A percentile compares a stretch with the other conserved stretches of the same genome.
phyloP scores from a whole-genome alignment of 1,140 invertebrate species.

The Popillia japonica region DNA sequence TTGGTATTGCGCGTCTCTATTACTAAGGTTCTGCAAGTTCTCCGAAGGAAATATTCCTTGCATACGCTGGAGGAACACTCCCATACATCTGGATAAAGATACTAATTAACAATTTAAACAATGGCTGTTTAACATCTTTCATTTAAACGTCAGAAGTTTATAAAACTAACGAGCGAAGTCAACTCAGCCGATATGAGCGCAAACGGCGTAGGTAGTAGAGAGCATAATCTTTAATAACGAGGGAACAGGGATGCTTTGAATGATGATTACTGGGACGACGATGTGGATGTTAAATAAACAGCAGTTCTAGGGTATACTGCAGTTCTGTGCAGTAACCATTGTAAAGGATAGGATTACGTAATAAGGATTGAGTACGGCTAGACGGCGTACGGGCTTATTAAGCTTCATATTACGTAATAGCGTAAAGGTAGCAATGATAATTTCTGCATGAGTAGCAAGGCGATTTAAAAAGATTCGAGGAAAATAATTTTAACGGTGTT shows the following conservation, averaged over 20 bases:
- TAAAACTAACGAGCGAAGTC: conserved; percentile 29
- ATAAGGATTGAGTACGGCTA: conserved; percentile 33
- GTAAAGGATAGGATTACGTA: conserved; percentile 33
- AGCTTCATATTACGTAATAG: conserved; percentile 26
- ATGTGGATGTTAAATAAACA: conserved; percentile 30
- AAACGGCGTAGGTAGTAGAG: conserved; percentile 11
- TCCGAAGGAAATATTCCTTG: conserved; percentile 1
- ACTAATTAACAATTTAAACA: conserved; percentile 34
- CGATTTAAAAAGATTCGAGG: neutral
- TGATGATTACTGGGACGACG: conserved; percentile 21
- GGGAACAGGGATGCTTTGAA: neutral
- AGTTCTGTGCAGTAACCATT: conserved; percentile 30
- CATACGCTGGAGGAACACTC: neutral
- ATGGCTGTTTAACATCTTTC: conserved; percentile 29
- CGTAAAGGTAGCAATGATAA: conserved; percentile 15
- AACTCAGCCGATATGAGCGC: neutral
- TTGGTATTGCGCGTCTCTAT: neutral
- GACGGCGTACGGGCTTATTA: conserved; percentile 25
- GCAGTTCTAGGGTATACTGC: neutral
- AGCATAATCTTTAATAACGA: conserved; percentile 30
- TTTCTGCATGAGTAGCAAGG: conserved; percentile 6
- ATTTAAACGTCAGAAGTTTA: conserved; percentile 32
- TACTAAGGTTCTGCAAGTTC: neutral
- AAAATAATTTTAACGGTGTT: neutral
- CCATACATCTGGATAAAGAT: conserved; percentile 31